Evolutionary conservation across 2,113 vertebrate genomes (phyloP), one percentile per base, ranked within the genome.

Genomic region (Pitta sordida): DNA sequence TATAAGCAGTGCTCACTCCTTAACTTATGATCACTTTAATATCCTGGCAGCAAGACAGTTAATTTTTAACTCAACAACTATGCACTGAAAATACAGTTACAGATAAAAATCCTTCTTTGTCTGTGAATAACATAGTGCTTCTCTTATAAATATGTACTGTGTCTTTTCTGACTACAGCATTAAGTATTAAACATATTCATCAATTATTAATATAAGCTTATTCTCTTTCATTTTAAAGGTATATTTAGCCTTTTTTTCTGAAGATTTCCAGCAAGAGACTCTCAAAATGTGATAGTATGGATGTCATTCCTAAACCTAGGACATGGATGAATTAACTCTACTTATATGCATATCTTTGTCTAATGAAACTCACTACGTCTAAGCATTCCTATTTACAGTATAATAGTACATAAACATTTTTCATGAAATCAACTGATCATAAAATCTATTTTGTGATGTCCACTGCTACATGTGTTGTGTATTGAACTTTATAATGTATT

Each of bases 151-250:
- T 63, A 58, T 21, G 71, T 52, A 51, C 30, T 1, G 1, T 36
- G 52, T n/a, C 69, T 81, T 48, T 55, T 80, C 85, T 88, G 68
- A 94, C 53, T 86, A 56, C 59, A 77, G 48, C 7, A 3, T 93
- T 74, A 95, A 94, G 91, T 89, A 91, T 94, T 95, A 88, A 95
- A 73, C 58, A 77, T 2, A 2, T 49, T 39, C 3, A 88, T 94
- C 30, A 80, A 91, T 96, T 91, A 91, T 95, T 91, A 51, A 96
- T 80, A 39, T 30, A 79, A 85, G 19, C 60, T 32, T 77, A 83
- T 75, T 68, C 37, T 83, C 63, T 87, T 85, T 79, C 9, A 71
- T 86, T 94, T 91, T 52, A 37, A 26, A 83, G 91, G 37, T 4
- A 37, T 48, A 90, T 85, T 90, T 85, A 80, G 63, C 21, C 11